Base-by-base conservation (phyloP, 2,113 vertebrate genomes). In the Nansenia antarctica region DNA sequence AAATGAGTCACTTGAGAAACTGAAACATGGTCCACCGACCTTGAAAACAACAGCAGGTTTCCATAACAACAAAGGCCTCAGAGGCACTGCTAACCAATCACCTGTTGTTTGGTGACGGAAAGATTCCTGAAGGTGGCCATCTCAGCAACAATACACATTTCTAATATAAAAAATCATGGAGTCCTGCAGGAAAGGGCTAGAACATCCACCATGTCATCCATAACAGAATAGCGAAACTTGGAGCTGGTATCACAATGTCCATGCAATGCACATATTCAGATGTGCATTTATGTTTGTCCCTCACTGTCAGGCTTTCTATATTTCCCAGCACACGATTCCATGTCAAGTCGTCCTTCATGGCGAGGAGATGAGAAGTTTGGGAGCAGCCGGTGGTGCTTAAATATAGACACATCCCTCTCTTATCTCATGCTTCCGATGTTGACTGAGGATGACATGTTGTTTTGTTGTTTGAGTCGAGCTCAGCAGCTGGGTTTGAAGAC, bases 131-230 rank as follows among this genome's bases (percentile, higher is more conserved):
- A 18, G 26, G 24, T 54, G 9, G 18, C 35, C 8, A 26, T 73
- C 62, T 67, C 55, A 42, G 60, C 22, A 45, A 65, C 62, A 63
- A 49, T 3, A 29, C n/a, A 64, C 49, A 64, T 45, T 35, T 11
- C 12, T 32, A 64, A 45, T 64, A n/a, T n/a, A n/a, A n/a, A n/a
- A 53, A 3, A 45, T 37, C n/a, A 31, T 9, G 12, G 30, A 57
- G 54, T 12, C 54, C 47, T 60, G 34, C 34, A 78, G 78, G 67
- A 81, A 78, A 72, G 67, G 67, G 67, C 67, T 54, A 76, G 52
- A 78, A 73, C 62, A 47, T 63, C 45, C n/a, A 1, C 1, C 34
- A 52, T 53, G 29, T 68, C 64, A 70, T 32, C 62, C 26, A 20
- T 35, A 45, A 26, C 60, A 35, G 32, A 39, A 20, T 49, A 35